Evolutionary conservation across 2,113 vertebrate species (phyloP).

Genomic region (Podocnemis expansa): DNA sequence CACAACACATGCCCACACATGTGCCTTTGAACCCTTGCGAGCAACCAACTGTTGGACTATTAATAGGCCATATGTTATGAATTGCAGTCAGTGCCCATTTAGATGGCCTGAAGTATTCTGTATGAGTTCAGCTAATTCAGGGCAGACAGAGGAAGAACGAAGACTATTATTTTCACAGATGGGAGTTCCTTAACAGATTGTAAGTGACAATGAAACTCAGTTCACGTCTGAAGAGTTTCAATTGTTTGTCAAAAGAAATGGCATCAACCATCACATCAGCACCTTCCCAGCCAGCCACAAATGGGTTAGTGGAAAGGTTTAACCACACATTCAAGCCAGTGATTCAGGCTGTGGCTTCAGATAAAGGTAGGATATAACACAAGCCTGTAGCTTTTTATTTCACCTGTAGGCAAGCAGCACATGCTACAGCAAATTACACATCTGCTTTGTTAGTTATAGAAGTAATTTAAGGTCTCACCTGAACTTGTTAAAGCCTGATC

Average conservation of each 20-base stretch:
- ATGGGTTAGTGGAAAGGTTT: background rate
- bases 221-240: background rate
- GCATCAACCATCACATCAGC: background rate
- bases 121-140: background rate
- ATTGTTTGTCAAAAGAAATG: background rate
- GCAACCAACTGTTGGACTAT: background rate
- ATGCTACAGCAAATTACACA: background rate
- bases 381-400: background rate
- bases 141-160: accelerated
- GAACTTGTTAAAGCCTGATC: background rate
- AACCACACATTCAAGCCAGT: background rate
- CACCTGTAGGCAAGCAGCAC: background rate
- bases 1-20: background rate
- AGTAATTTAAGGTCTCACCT: background rate
- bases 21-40: background rate
- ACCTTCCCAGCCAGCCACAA: background rate
- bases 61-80: accelerated
- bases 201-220: background rate
- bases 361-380: background rate
- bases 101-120: background rate
- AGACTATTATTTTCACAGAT: background rate
- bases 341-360: background rate
- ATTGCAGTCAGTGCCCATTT: background rate
- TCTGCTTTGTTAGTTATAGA: background rate
- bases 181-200: background rate